phyloP scores from a whole-genome alignment of 1,140 invertebrate species.

The Pteromalus puparum region DNA sequence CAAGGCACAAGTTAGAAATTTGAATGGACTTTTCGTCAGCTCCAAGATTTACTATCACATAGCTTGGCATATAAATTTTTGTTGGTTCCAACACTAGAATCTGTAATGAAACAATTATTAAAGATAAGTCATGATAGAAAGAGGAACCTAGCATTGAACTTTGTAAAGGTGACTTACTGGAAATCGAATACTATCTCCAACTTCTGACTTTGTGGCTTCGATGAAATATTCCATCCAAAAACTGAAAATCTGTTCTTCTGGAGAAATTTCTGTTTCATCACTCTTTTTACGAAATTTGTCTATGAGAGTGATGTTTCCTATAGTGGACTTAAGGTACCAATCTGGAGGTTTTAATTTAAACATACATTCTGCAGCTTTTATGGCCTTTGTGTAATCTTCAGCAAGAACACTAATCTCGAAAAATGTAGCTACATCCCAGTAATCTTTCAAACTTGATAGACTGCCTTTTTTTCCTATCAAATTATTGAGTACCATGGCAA shows the following conservation, averaged over 20 bases:
- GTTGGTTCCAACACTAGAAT: constrained; percentile 94
- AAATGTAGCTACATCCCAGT: constrained; percentile 99
- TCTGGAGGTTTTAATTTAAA: constrained; percentile 98
- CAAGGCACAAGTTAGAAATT: constrained; percentile 90
- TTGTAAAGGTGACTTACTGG: constrained; percentile 80
- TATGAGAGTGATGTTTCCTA: constrained; percentile 98
- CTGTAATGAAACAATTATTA: constrained; percentile 72
- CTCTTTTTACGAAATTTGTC: constrained; percentile 91
- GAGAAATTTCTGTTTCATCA: constrained; percentile 80
- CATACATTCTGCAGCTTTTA: constrained; percentile 99
- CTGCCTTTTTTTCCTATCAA: constrained; percentile 98
- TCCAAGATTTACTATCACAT: constrained; percentile 95
- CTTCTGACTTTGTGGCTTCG: constrained; percentile 86
- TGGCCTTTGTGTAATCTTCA: constrained; percentile 97
- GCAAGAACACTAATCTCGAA: constrained; percentile 99
- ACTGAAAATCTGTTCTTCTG: constrained; percentile 92
- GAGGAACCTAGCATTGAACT: background rate
- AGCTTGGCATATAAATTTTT: constrained; percentile 95
- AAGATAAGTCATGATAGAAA: background rate
- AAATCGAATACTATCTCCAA: constrained; percentile 90
- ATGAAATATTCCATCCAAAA: constrained; percentile 99
- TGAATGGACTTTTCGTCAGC: constrained; percentile 94
- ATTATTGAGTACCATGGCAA: constrained; percentile 97
- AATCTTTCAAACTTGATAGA: constrained; percentile 93
- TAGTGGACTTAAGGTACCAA: constrained; percentile 99